phyloP scores from a whole-genome alignment of 2,113 vertebrate genomes.

The Oxyruncus cristatus region DNA sequence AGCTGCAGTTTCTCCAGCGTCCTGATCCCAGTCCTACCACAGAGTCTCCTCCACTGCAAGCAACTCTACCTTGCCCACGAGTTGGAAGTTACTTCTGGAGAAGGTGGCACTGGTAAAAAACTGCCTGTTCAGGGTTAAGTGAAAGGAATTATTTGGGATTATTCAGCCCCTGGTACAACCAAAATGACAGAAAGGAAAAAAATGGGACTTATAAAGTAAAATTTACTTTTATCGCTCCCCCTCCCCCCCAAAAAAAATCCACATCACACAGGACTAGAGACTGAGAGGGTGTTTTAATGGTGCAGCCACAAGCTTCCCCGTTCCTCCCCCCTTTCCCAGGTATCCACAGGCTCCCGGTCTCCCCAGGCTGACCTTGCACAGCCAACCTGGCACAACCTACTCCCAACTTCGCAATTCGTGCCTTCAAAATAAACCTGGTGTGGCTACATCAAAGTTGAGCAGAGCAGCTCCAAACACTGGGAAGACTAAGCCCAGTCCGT shows the following conservation, averaged over 20 bases:
- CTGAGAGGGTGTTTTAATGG: neutral
- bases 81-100: neutral
- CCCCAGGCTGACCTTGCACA: neutral
- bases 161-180: neutral
- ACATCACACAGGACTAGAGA: neutral
- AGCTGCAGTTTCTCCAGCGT: neutral
- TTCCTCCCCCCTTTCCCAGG: neutral
- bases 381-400: neutral
- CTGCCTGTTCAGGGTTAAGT: neutral
- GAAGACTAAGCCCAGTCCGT: neutral
- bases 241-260: neutral
- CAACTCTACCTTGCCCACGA: neutral
- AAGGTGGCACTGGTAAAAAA: neutral
- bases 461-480: neutral
- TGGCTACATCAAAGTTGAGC: neutral
- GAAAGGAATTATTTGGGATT: neutral
- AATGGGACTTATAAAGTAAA: neutral
- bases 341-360: neutral
- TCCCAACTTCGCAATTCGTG: neutral
- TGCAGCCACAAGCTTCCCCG: neutral
- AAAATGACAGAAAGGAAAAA: neutral
- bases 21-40: neutral
- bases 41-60: neutral
- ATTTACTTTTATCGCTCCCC: neutral
- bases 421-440: neutral